Percentiles rank a stretch among this genome's conserved stretches.
Conservation (phyloP, 2,888 invertebrate genomes). For the Tolmerus cingulatus region DNA sequence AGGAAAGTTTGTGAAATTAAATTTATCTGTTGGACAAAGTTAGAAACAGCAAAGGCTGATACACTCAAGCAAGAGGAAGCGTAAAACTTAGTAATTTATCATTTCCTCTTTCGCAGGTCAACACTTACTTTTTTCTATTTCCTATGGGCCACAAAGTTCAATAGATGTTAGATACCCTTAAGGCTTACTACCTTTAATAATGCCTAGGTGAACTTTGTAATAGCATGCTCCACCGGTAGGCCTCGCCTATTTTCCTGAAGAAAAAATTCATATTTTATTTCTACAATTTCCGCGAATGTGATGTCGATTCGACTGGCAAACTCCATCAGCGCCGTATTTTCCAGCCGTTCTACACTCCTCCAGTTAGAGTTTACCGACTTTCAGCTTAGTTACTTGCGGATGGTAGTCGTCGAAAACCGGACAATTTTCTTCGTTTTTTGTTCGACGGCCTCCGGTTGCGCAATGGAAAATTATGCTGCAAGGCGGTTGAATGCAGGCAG, state of each 20-base stretch:
- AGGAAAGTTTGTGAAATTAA: neutral
- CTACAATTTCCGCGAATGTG: constrained; percentile 1
- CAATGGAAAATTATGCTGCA: neutral
- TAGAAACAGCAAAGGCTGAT: neutral
- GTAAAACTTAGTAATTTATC: neutral
- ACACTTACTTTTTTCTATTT: neutral
- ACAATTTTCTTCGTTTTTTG: neutral
- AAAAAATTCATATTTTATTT: neutral
- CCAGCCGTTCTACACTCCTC: neutral
- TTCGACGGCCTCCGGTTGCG: neutral
- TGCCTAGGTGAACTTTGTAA: neutral
- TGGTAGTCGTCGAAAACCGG: neutral
- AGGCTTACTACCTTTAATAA: neutral
- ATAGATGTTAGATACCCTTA: neutral
- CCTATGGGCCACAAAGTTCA: neutral
- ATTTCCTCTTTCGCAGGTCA: neutral
- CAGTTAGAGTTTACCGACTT: neutral
- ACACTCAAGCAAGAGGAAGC: neutral
- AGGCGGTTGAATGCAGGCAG: neutral
- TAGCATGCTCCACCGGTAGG: neutral
- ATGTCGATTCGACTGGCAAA: neutral
- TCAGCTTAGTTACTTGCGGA: neutral
- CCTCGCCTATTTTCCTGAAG: neutral
- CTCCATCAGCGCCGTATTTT: neutral
- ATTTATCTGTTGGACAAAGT: neutral